Conservation (phyloP, 1,140 invertebrate species). For the Drosophila saltans region DNA sequence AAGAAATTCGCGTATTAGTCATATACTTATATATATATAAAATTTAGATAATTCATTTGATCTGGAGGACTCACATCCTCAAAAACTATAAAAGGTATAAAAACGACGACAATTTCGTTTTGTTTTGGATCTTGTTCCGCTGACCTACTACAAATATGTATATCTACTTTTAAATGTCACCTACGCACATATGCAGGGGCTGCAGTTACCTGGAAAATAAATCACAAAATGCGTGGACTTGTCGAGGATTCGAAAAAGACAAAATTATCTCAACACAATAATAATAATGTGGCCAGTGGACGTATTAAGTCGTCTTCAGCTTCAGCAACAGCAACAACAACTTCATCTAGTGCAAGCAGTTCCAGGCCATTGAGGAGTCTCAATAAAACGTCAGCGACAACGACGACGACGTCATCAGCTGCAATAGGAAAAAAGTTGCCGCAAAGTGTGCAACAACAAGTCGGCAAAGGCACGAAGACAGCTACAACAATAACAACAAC, state of each 20-base stretch:
- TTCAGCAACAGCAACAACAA: constrained; percentile 11
- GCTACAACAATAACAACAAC: constrained; percentile 25
- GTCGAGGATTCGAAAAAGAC: constrained; percentile 77
- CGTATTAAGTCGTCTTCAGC: constrained; percentile 31
- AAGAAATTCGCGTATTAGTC: constrained; percentile 6
- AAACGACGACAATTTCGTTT: not conserved
- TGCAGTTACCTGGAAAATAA: constrained; percentile 23
- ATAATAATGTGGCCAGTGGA: constrained; percentile 50
- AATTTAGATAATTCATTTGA: constrained; percentile 29
- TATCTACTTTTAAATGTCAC: constrained; percentile 46
- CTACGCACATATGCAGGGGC: constrained; percentile 21
- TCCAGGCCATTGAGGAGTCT: constrained; percentile 50
- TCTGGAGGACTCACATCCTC: not conserved
- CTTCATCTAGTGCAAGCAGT: constrained; percentile 49
- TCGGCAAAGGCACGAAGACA: constrained; percentile 56
- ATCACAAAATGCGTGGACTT: constrained; percentile 73
- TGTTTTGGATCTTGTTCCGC: constrained; percentile 11
- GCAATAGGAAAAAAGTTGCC: constrained; percentile 44
- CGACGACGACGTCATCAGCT: constrained; percentile 43
- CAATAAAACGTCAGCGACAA: constrained; percentile 42
- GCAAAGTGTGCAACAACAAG: constrained; percentile 56
- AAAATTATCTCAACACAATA: constrained; percentile 56
- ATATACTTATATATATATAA: not conserved
- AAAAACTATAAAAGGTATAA: not conserved
- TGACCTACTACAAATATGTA: constrained; percentile 39